Evolutionary conservation across 2,113 vertebrate species (phyloP).

Genomic region (Bubo scandiacus): DNA sequence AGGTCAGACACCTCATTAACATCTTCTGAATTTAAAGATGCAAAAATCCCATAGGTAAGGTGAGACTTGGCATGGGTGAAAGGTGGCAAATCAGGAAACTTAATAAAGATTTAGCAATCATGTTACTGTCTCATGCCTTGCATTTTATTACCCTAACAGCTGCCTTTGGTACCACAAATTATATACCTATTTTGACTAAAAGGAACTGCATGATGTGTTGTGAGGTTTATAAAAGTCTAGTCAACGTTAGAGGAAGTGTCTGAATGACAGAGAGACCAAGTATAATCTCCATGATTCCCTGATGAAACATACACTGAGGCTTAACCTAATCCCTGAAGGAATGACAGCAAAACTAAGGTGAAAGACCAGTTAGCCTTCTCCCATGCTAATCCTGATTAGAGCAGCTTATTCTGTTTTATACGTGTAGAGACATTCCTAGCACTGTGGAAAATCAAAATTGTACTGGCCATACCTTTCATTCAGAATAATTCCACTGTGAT

Average conservation of each 20-base stretch:
- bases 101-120: conserved; percentile 3
- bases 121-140: background rate
- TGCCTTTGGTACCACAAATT: conserved; percentile 51
- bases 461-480: background rate
- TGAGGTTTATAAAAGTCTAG: conserved; percentile 69
- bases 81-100: background rate
- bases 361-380: conserved; percentile 72
- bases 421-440: background rate
- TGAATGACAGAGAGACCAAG: conserved; percentile 61
- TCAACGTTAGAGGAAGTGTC: conserved; percentile 43
- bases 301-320: conserved; percentile 69
- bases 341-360: conserved; percentile 72
- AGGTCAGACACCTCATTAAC: background rate
- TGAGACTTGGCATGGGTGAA: background rate
- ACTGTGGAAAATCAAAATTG: background rate
- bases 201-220: conserved; percentile 43
- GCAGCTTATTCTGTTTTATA: conserved; percentile 25
- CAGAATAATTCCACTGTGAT: background rate
- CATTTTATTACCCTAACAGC: conserved; percentile 58
- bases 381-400: conserved; percentile 57
- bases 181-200: conserved; percentile 67
- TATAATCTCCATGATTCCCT: conserved; percentile 62
- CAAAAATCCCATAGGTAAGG: background rate
- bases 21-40: background rate
- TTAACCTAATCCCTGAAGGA: conserved; percentile 75